A percentile compares a stretch with the other conserved stretches of the same genome.
Conservation (phyloP, 1,140 invertebrate genomes). For the Cydia pomonella region DNA sequence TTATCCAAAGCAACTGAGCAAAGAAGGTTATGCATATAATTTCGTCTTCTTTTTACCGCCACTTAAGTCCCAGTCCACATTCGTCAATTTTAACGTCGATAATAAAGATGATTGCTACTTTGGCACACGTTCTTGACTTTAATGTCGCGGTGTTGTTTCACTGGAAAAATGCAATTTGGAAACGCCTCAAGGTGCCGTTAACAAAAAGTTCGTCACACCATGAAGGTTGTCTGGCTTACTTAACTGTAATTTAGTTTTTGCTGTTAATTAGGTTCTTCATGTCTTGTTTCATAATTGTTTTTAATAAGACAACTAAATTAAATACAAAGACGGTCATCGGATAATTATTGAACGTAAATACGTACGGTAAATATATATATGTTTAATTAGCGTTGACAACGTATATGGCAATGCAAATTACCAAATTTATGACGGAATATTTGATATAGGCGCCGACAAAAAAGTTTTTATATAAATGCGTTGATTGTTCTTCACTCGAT, state of each 20-base stretch:
- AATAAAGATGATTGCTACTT: neutral
- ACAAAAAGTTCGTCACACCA: slow-evolving; percentile 26
- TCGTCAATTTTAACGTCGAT: neutral
- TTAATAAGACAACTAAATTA: too few species aligned
- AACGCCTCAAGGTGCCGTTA: slow-evolving; percentile 16
- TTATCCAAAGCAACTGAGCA: too few species aligned
- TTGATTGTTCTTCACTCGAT: neutral
- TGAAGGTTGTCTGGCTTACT: slow-evolving; percentile 20
- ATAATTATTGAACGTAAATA: too few species aligned
- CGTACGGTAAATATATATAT: too few species aligned
- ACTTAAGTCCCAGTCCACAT: neutral
- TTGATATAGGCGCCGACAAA: slow-evolving; percentile 6
- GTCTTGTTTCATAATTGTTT: neutral
- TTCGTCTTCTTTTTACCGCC: neutral
- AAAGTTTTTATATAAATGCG: neutral
- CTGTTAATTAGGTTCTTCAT: neutral
- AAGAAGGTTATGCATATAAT: neutral
- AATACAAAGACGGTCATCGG: too few species aligned
- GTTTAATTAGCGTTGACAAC: neutral
- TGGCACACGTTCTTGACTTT: slow-evolving; percentile 22
- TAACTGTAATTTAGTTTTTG: slow-evolving; percentile 11
- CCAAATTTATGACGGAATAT: neutral
- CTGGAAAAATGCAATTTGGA: slow-evolving; percentile 30
- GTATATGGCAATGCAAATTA: neutral
- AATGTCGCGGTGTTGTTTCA: slow-evolving; percentile 22